A percentile compares a stretch with the other conserved stretches of the same genome.
Conservation (phyloP, 2,797 vertebrate species). For the Falco concolor region DNA sequence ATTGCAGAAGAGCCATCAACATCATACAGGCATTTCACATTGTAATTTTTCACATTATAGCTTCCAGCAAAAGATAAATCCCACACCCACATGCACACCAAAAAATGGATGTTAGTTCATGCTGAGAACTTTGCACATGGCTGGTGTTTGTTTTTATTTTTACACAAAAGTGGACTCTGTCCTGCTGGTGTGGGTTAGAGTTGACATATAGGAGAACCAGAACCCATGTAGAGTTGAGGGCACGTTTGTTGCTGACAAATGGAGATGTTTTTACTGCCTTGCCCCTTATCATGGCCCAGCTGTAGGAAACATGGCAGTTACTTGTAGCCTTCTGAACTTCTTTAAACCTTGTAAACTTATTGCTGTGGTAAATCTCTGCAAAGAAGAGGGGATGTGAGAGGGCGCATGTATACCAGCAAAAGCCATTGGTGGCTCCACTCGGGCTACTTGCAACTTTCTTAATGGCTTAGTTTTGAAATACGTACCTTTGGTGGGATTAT, state of each 20-base stretch:
- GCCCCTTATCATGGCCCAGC: not conserved
- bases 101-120: not conserved
- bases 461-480: not conserved
- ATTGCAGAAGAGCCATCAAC: not conserved
- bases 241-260: not conserved
- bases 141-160: not conserved
- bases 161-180: not conserved
- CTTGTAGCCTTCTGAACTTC: not conserved
- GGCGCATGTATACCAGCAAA: not conserved
- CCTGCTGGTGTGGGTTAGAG: not conserved
- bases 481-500: not conserved
- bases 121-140: not conserved
- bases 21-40: not conserved
- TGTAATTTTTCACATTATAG: not conserved
- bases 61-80: not conserved
- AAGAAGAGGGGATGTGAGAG: not conserved
- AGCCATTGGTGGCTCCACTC: not conserved
- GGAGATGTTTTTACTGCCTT: not conserved
- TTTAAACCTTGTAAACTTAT: not conserved
- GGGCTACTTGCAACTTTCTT: not conserved
- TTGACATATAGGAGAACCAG: not conserved
- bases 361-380: not conserved
- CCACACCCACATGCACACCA: rapidly evolving
- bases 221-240: not conserved
- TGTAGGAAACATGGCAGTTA: not conserved